Evolutionary conservation across 2,113 vertebrate genomes (phyloP), one percentile per base, ranked within the genome.

Genomic region (Notothenia coriiceps): DNA sequence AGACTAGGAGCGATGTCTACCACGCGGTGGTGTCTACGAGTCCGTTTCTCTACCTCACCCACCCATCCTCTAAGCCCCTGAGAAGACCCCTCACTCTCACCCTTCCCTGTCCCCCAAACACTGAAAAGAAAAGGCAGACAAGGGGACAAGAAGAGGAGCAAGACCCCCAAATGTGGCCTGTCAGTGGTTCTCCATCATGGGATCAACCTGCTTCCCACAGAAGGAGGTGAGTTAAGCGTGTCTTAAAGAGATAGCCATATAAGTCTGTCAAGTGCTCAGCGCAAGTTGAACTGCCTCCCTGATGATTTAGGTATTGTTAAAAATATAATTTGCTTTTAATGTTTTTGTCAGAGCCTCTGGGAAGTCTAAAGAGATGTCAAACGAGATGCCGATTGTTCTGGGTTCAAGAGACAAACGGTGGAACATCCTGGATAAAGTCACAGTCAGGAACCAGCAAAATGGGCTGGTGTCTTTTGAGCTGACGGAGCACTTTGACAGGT

Each of bases 401-500:
- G 96, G 95, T 52, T 94, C 83, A 54, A 93, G 67, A 77, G 95
- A 96, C 43, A 89, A 94, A 11, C 91, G 89, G 44, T 98, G 97
- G 97, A 91, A 86, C 61, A 80, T 94, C 15, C 84, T 97, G 81
- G 95, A 97, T 52, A 81, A 95, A 56, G 71, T 94, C 59, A 29
- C 74, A 0, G 89, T 96, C 72, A 94, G 92, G 84, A 96, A 93
- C 68, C 54, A 89, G 73, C 91, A 87, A 68, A 96, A 93, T 2
- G 95, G 96, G 14, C 91, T 97, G 77, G 94, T 97, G 74, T 95
- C 95, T 20, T 96, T 98, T 90, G 95, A 97, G 85, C n/a, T 97
- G 63, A 74, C 59, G 0, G 93, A 97, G 74, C 95, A 92, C 80
- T 91, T 95, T 82, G 95, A 97, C 74, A 97, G 96, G 96, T 97